Percentiles rank a stretch among this genome's conserved stretches.
Conservation (phyloP, 2,113 vertebrate species). For the Delphinapterus leucas region DNA sequence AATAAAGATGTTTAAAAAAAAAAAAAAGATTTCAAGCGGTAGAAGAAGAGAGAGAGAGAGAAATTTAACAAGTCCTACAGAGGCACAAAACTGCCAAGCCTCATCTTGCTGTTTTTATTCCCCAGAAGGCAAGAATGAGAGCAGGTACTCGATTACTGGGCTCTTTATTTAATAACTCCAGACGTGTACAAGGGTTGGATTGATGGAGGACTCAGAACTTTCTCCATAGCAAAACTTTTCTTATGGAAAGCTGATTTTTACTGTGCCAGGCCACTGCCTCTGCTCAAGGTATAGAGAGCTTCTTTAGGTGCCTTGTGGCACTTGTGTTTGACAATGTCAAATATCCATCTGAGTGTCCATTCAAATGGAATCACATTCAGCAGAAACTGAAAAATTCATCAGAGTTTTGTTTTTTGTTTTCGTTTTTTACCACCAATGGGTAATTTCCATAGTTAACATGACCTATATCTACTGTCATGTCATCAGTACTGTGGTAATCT, state of each 20-base stretch:
- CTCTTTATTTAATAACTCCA: constrained; percentile 78
- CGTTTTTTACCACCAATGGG: neutral
- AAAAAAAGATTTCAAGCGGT: constrained; percentile 79
- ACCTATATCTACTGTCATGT: neutral
- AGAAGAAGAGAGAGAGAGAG: constrained; percentile 70
- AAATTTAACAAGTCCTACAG: constrained; percentile 83
- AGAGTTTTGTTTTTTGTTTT: neutral
- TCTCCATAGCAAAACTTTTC: constrained; percentile 50
- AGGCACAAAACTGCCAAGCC: constrained; percentile 78
- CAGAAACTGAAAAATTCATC: neutral
- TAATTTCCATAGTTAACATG: neutral
- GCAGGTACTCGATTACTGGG: constrained; percentile 64
- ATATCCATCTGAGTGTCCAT: neutral
- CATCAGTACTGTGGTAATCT: neutral
- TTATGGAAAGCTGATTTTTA: neutral
- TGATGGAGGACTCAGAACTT: constrained; percentile 73
- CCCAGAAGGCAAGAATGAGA: constrained; percentile 69
- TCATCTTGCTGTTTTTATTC: constrained; percentile 77
- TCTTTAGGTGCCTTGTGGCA: neutral
- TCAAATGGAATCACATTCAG: neutral
- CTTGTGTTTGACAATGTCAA: neutral
- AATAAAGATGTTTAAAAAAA: too few relatives aligned
- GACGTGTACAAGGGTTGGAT: constrained; percentile 60
- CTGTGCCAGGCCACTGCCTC: neutral
- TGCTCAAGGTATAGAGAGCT: neutral